phyloP scores from a whole-genome alignment of 2,888 invertebrate genomes.

The Trichogramma evanescens region DNA sequence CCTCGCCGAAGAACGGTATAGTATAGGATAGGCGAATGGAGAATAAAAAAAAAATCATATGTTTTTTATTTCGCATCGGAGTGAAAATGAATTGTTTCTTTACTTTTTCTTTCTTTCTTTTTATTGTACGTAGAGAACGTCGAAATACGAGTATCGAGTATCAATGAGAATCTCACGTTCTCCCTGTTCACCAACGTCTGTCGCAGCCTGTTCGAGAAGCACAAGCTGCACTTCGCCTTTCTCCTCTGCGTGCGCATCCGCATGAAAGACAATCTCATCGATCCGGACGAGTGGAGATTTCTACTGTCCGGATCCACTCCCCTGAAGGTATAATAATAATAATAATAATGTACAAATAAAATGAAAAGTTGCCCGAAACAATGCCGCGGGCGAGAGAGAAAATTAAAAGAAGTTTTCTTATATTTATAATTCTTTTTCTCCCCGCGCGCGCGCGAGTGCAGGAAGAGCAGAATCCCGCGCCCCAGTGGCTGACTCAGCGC shows the following conservation, averaged over 20 bases:
- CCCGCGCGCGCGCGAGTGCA: conserved; percentile 21
- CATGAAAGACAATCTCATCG: conserved; percentile 56
- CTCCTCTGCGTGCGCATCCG: conserved; percentile 63
- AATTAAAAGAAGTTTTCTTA: no score
- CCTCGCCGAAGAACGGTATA: conserved; percentile 59
- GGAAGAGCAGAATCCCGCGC: conserved; percentile 64
- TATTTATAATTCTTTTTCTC: no score
- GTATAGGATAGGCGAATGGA: conserved; percentile 40
- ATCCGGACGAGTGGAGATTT: conserved; percentile 65
- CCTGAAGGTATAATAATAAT: neutral
- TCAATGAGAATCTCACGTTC: conserved; percentile 76
- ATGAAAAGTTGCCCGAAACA: no score
- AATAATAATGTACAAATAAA: no score
- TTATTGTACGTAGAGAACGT: conserved; percentile 10
- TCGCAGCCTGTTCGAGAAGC: conserved; percentile 80
- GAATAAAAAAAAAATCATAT: neutral
- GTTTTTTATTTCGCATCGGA: conserved; percentile 8
- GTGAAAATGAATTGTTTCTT: neutral
- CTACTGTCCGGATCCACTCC: conserved; percentile 68
- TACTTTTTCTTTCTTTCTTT: neutral
- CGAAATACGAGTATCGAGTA: conserved; percentile 52
- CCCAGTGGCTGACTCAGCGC: conserved; percentile 70
- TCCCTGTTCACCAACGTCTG: conserved; percentile 81
- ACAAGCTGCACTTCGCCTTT: conserved; percentile 81
- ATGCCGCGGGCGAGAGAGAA: no score